Evolutionary conservation across 1,140 invertebrate species (phyloP).

Genomic region (Palaemon carinicauda): DNA sequence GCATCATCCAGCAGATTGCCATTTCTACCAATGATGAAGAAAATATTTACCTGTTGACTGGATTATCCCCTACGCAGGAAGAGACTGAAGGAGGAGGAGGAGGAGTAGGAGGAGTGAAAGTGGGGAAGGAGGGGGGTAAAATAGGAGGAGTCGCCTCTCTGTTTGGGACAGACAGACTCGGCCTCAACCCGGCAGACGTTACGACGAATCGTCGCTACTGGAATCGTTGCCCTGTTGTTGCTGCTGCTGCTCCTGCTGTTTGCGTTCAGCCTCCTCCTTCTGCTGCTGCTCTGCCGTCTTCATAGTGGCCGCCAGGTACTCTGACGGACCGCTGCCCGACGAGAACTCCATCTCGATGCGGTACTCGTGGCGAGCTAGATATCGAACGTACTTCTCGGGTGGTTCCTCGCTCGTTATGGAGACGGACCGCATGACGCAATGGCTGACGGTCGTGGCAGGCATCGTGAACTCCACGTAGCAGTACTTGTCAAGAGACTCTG

Average conservation of each 20-base stretch:
- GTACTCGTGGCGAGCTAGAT: slow-evolving; percentile 76
- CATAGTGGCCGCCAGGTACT: slow-evolving; percentile 77
- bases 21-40: no score
- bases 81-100: no score
- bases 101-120: background rate
- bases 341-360: slow-evolving; percentile 87
- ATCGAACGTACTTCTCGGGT: slow-evolving; percentile 98
- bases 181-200: slow-evolving; percentile 9
- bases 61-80: no score
- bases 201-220: slow-evolving; percentile 60
- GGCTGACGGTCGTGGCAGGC: slow-evolving; percentile 96
- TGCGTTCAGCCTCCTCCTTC: slow-evolving; percentile 53
- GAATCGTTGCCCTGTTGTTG: slow-evolving; percentile 43
- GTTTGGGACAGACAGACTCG: background rate
- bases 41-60: no score
- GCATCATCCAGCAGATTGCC: no score
- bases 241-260: slow-evolving; percentile 45
- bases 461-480: slow-evolving; percentile 97
- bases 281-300: slow-evolving; percentile 36
- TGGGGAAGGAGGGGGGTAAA: background rate
- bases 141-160: no score
- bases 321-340: slow-evolving; percentile 77
- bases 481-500: slow-evolving; percentile 87
- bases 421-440: slow-evolving; percentile 96
- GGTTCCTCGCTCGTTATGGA: slow-evolving; percentile 82